Evolutionary conservation across 2,113 vertebrate species (phyloP).

Genomic region (Mirza zaza): DNA sequence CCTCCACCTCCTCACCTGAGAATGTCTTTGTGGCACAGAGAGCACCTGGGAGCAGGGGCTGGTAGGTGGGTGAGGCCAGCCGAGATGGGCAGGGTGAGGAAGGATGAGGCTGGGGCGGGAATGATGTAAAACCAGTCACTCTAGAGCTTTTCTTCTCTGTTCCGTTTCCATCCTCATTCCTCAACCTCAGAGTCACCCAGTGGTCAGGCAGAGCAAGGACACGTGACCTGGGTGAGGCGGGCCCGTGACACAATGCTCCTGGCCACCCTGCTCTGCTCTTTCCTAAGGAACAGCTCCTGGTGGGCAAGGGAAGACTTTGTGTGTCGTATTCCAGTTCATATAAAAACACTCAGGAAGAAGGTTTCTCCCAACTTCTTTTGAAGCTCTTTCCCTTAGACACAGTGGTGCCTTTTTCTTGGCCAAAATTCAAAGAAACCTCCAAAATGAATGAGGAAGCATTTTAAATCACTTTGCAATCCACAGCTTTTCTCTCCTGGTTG

Average conservation of each 20-base stretch:
- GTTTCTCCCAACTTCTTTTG: neutral
- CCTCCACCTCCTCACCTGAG: neutral
- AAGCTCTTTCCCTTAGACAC: neutral
- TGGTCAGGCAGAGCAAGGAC: neutral
- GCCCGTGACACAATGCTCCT: accelerated
- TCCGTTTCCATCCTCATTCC: neutral
- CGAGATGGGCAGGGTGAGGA: neutral
- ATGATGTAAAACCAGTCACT: accelerated
- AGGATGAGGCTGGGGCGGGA: neutral
- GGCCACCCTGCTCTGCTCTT: neutral
- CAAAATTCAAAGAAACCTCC: constrained; percentile 56
- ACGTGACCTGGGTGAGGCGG: neutral
- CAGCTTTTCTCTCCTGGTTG: constrained; percentile 17
- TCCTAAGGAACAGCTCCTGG: neutral
- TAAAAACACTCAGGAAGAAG: neutral
- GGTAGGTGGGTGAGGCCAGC: neutral
- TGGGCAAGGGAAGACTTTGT: neutral
- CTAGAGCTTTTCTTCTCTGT: neutral
- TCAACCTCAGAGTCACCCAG: neutral
- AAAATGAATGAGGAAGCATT: constrained; percentile 14
- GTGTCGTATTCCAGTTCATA: no score
- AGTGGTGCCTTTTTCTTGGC: constrained; percentile 41
- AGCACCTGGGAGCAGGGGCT: neutral
- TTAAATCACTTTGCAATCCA: constrained; percentile 42
- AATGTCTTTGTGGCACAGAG: neutral